Base-by-base conservation (phyloP, 2,113 vertebrate genomes). In the Poeciliopsis prolifica region DNA sequence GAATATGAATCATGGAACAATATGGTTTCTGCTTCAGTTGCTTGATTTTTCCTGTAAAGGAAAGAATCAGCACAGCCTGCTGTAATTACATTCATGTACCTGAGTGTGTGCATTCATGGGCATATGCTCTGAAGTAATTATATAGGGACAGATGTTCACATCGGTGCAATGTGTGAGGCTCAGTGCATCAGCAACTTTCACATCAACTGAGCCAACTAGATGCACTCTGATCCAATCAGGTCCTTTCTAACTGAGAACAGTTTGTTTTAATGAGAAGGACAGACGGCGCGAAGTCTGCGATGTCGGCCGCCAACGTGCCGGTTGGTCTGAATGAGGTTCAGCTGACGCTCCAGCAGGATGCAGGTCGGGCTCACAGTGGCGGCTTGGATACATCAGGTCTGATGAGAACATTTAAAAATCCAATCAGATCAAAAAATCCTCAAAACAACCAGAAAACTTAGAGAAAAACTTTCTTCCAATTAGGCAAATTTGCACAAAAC, bases 201-300 rank as follows among this genome's bases (percentile, higher is more conserved):
- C 61, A 11, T 61, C 70, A 67, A 81, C 68, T 40, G 61, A 51
- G 61, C 58, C 86, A 64, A 28, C 61, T 40, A 26, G 37, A 75
- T 61, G 73, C 61, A 26, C 69, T 33, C 65, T 17, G 63, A 70
- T 70, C 58, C 66, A 76, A 78, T 64, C 15, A 11, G 54, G 40
- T 66, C 42, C 60, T 15, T 61, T 73, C 40, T 30, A 62, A 11
- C 42, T 80, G 44, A 66, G 70, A 89, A 69, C 67, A 4, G 24
- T 67, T 61, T 61, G 51, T 81, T 89, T 85, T 85, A 82, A 89
- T 87, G 87, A 89, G 89, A 82, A 85, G 86, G 68, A 86, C 80
- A 84, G 80, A 80, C 76, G 80, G 44, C 72, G 68, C 54, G 73
- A 68, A 71, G 81, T 3, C 28, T 26, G 22, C 31, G 26, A 48